phyloP scores from a whole-genome alignment of 2,113 vertebrate genomes.

The Aythya baeri region DNA sequence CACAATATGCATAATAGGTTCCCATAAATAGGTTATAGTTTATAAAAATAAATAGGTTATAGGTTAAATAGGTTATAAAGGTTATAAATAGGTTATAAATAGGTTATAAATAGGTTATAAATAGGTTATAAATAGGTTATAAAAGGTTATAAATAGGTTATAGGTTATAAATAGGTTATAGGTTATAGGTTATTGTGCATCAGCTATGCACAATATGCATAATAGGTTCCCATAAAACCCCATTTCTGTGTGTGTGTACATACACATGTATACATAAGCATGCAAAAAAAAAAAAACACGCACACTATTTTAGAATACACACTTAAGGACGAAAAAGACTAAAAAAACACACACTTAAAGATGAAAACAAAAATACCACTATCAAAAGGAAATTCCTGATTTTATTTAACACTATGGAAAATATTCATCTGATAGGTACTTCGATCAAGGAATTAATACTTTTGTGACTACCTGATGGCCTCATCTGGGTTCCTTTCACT shows the following conservation, averaged over 20 bases:
- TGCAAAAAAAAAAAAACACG: neutral
- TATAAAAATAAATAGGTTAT: no score
- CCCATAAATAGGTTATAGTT: no score
- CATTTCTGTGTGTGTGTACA: neutral
- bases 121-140: no score
- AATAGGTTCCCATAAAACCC: neutral
- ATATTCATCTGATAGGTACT: neutral
- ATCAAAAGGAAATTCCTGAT: neutral
- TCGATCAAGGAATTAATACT: neutral
- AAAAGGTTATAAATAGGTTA: no score
- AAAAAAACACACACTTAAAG: neutral
- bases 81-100: no score
- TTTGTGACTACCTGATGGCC: neutral
- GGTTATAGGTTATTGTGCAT: no score
- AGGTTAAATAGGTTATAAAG: no score
- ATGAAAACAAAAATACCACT: neutral
- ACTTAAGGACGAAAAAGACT: no score
- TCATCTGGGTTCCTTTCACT: neutral
- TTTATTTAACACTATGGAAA: neutral
- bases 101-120: no score
- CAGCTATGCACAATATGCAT: neutral
- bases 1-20: conserved; percentile 8
- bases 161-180: no score
- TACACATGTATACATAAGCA: rapidly evolving
- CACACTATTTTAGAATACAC: no score